Percentiles rank a stretch among this genome's conserved stretches.
These are phyloP conservation scores for Exocentrus adspersus DNA, from an alignment of 2,888 invertebrate genomes.

Conservation along the genomic window DNA sequence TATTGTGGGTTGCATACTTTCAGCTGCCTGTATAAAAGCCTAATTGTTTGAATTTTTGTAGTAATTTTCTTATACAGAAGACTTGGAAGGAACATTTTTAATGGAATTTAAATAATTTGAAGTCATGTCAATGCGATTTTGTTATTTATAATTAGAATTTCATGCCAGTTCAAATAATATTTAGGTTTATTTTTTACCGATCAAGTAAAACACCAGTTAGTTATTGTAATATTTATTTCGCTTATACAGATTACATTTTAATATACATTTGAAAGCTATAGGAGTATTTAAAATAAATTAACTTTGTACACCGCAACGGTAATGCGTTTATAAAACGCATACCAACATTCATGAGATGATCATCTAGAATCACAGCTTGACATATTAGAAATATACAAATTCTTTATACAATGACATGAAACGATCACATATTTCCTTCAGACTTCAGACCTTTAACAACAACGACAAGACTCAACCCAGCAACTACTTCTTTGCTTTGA, in stretches of 20 bases:
- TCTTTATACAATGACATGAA: neutral
- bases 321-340: conserved; percentile 17
- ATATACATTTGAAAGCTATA: conserved; percentile 1
- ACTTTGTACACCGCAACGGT: conserved; percentile 18
- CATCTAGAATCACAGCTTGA: conserved; percentile 1
- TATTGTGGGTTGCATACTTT: no score
- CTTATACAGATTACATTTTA: neutral
- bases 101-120: no score
- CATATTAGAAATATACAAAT: neutral
- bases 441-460: no score
- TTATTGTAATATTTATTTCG: neutral
- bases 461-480: no score
- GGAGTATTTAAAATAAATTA: conserved; percentile 17
- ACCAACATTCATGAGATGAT: neutral
- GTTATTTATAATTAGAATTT: no score
- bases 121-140: no score
- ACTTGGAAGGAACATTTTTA: no score
- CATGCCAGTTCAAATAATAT: neutral
- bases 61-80: no score
- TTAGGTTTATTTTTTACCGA: no score
- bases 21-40: neutral
- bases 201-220: no score
- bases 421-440: neutral
- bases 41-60: no score
- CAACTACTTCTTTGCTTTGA: no score